Base-by-base conservation (phyloP, 2,113 vertebrate species). In the Sinocyclocheilus maitianheensis region DNA sequence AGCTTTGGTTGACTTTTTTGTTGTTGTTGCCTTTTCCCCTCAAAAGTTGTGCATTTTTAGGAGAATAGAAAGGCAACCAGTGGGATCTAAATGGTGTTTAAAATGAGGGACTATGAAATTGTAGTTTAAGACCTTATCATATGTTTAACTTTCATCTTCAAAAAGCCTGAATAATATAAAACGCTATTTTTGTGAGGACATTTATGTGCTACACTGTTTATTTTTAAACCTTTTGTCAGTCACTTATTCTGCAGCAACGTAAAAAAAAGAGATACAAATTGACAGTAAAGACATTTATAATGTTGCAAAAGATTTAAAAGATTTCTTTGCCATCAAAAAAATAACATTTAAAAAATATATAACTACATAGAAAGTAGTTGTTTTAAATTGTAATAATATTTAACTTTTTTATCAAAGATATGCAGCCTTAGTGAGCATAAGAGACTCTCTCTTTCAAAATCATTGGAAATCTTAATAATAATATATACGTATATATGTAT, bases 1-100 rank as follows among this genome's bases (percentile, higher is more conserved):
- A 90, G 58, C 58, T 72, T 69, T 51, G 77, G 74, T 20, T 43
- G 75, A 77, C 48, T 26, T 26, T 43, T 43, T 7, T 43, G 1
- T 43, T 46, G n/a, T 5, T 77, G 10, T 76, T 51, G 20, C 24
- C 48, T 80, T 48, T 85, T 58, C 40, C 43, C 22, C 58, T 53
- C 30, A 12, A 71, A 69, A 69, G 74, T 78, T 60, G 18, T 34
- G 40, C 46, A 53, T 58, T 84, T 48, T 48, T 74, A 12, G 26
- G 13, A 43, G 18, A 77, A 51, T 77, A 48, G 30, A 65, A 79
- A 72, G 34, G 37, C 1, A 0, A 11, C 69, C 69, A 40, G 0
- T 72, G 69, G 69, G 69, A 72, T 72, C 18, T 72, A 72, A n/a
- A 40, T 4, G 4, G 4, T 72, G 65, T 69, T 69, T 30, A 9